Evolutionary conservation across 1,140 invertebrate species (phyloP).

Genomic region (Drosophila sturtevanti): DNA sequence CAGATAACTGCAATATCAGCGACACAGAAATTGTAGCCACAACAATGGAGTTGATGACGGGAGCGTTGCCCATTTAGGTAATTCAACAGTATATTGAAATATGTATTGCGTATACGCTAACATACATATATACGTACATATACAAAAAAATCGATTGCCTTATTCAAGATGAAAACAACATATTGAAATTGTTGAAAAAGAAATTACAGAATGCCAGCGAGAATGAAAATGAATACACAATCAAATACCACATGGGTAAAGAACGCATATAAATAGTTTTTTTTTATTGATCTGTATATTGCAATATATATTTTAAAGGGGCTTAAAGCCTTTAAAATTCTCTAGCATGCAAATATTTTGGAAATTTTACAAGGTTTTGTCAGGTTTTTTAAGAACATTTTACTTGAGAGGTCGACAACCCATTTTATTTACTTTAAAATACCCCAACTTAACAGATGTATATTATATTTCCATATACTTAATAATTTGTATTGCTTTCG

Average conservation of each 20-base stretch:
- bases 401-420: too few species aligned
- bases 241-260: too few species aligned
- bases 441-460: neutral
- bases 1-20: constrained; percentile 32
- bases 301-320: too few species aligned
- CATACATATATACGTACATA: neutral
- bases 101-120: neutral
- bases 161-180: neutral
- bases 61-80: constrained; percentile 2
- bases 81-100: neutral
- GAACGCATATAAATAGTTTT: too few species aligned
- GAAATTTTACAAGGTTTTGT: too few species aligned
- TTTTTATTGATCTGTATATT: too few species aligned
- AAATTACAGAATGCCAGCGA: neutral
- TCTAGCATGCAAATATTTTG: too few species aligned
- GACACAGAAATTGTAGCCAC: neutral
- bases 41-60: constrained; percentile 9
- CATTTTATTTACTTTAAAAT: too few species aligned
- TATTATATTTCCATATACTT: neutral
- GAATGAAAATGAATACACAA: too few species aligned
- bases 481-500: neutral
- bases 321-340: too few species aligned
- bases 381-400: too few species aligned
- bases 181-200: neutral
- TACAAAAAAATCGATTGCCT: neutral